Base-by-base conservation (phyloP, 2,113 vertebrate genomes). In the Mesocricetus auratus region DNA sequence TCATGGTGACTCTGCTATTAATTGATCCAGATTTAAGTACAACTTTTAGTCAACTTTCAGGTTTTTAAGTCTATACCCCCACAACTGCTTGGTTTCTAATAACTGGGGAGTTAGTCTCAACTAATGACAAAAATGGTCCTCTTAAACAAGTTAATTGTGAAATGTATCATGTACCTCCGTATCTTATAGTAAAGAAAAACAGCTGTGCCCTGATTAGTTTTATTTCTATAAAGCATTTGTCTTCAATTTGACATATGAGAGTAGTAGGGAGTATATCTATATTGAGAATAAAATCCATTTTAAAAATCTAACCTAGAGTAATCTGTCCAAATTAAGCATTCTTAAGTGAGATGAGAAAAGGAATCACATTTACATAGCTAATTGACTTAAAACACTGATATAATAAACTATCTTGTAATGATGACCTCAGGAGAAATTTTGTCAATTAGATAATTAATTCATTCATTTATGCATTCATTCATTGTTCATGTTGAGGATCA, bases 1-100 rank as follows among this genome's bases (percentile, higher is more conserved):
- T 98, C n/a, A 8, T 94, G 96, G 97, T 96, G 96, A 92, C 89
- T 97, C 92, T 91, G 89, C 58, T 98, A 97, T 98, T 98, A 98
- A 98, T 98, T 98, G 98, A 96, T 92, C 90, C 79, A 82, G 94
- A 98, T 98, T 98, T 96, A 97, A 97, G 94, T 97, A 96, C 79
- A 97, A 92, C 74, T 94, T 96, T 98, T 98, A 98, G 98, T 98
- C 98, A 98, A 96, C 78, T 96, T 86, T 45, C 87, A 98, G 83
- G 56, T 97, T 93, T 98, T 97, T 93, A 98, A 98, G 95, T 64
- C 91, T 97, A 74, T 64, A 95, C 15, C 85, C n/a, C 58, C 22
- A 93, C 56, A 74, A 83, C 83, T 95, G 82, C 92, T 96, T 97
- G 39, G 97, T 86, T 86, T 95, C 74, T 33, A 88, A 97, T 83